Conservation (phyloP, 2,113 vertebrate genomes). For the Phyllostomus hastatus region DNA sequence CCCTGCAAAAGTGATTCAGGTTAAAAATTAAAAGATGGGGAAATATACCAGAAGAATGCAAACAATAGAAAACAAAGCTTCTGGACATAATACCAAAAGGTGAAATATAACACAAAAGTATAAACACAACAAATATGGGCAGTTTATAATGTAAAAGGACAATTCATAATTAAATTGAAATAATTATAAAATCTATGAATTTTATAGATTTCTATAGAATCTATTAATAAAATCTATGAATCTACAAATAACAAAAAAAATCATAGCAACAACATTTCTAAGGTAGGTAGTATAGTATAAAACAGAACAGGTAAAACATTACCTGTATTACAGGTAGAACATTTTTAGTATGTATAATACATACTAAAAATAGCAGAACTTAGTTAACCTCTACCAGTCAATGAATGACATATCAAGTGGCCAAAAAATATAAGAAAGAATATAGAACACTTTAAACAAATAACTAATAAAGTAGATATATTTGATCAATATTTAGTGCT, state of each 20-base stretch:
- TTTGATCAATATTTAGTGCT: background rate
- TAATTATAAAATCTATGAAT: background rate
- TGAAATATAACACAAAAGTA: background rate
- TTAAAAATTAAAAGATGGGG: background rate
- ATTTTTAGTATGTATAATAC: no score
- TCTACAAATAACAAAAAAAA: background rate
- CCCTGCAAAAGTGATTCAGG: fast-evolving
- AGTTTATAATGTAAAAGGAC: background rate
- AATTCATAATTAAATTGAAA: background rate
- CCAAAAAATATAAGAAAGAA: background rate
- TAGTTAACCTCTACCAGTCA: background rate
- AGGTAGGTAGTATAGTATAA: background rate
- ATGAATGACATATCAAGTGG: background rate
- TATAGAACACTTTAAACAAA: background rate
- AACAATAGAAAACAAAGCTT: background rate
- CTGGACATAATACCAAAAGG: background rate
- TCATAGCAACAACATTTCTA: background rate
- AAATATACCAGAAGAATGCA: background rate
- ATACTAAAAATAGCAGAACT: background rate
- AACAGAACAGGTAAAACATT: background rate
- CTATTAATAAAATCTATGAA: background rate
- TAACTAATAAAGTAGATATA: background rate
- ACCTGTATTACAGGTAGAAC: no score
- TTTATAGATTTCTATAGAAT: background rate
- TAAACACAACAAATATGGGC: background rate